Base-by-base conservation (phyloP, 2,113 vertebrate species). In the Malurus melanocephalus region DNA sequence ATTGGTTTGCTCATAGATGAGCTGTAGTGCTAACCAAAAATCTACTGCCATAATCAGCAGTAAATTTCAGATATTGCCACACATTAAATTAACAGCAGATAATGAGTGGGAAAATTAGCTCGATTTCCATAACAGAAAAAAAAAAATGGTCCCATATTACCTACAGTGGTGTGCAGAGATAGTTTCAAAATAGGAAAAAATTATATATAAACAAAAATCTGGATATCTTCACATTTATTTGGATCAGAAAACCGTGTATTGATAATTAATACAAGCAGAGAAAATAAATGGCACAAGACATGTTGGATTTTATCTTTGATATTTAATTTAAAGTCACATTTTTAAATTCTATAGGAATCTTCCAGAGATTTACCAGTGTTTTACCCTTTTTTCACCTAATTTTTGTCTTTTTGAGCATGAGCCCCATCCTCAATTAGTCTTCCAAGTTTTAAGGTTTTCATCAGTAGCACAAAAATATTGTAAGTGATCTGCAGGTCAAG, bases 81-180 rank as follows among this genome's bases (percentile, higher is more conserved):
- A 80, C 82, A 78, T 91, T 92, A 83, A 93, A 93, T 95, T 93
- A 94, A 93, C 77, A 80, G 74, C 88, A 92, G 86, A 93, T 93
- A 94, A 93, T 75, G 66, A 93, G 80, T 42, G 53, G 85, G 73
- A 68, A 94, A 92, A 92, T 93, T 56, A 95, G 68, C 77, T 95
- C 67, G 35, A 77, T 67, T 89, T 87, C 91, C 82, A 80, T 38
- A 61, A 28, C 22, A 80, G 71, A 15, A 76, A 66, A 68, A 60
- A 49, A 69, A 72, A 82, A 48, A 42, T 19, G 40, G 78, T 87
- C 38, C 66, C 18, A 15, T 35, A 28, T 32, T 85, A 85, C 64
- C 87, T 59, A n/a, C 1, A 23, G n/a, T 51, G 48, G 35, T 82
- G 28, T 5, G 72, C 8, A 32, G 3, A 66, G 74, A 30, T 40